Percentiles rank a stretch among this genome's conserved stretches.
Conservation (phyloP, 2,888 invertebrate genomes). For the Caenorhabditis zanzibari region DNA sequence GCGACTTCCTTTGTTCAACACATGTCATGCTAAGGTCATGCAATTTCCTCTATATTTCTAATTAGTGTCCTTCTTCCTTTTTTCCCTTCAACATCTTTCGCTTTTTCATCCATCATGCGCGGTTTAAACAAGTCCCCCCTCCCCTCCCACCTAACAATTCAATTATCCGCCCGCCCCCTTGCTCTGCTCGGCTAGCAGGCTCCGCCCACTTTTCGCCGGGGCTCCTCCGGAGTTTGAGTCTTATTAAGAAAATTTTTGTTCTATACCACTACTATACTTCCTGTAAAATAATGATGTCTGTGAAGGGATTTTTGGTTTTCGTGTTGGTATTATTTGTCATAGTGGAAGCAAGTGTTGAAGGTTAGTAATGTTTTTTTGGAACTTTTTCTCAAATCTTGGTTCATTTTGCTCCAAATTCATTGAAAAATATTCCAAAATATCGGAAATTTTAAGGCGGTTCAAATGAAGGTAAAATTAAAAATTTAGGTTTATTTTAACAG, state of each 20-base stretch:
- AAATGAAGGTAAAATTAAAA: too few relatives aligned
- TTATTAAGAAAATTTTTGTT: neutral
- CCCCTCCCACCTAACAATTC: slow-evolving; percentile 38
- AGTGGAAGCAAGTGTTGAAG: too few relatives aligned
- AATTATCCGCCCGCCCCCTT: slow-evolving; percentile 44
- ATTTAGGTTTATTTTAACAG: too few relatives aligned
- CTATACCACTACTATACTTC: too few relatives aligned
- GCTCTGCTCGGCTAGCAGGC: neutral
- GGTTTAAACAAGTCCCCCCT: slow-evolving; percentile 33
- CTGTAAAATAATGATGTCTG: neutral
- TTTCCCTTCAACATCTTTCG: too few relatives aligned
- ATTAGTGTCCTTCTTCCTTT: slow-evolving; percentile 24
- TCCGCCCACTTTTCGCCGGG: slow-evolving; percentile 31
- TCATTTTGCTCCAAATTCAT: too few relatives aligned
- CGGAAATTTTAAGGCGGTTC: too few relatives aligned
- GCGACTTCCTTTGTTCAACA: slow-evolving; percentile 14
- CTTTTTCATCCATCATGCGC: slow-evolving; percentile 41
- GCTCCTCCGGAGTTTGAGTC: neutral
- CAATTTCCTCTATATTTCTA: slow-evolving; percentile 39
- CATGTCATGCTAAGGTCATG: slow-evolving; percentile 44
- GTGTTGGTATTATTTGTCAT: too few relatives aligned
- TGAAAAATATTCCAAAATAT: too few relatives aligned
- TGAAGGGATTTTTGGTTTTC: too few relatives aligned
- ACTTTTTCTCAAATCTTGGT: too few relatives aligned
- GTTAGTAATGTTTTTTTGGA: too few relatives aligned